Percentiles rank a stretch among this genome's conserved stretches.
These are phyloP conservation scores for Zoroaster sp. DNA, from an alignment of 53 echinoderm and acorn worm genomes.

Conservation along the genomic window DNA sequence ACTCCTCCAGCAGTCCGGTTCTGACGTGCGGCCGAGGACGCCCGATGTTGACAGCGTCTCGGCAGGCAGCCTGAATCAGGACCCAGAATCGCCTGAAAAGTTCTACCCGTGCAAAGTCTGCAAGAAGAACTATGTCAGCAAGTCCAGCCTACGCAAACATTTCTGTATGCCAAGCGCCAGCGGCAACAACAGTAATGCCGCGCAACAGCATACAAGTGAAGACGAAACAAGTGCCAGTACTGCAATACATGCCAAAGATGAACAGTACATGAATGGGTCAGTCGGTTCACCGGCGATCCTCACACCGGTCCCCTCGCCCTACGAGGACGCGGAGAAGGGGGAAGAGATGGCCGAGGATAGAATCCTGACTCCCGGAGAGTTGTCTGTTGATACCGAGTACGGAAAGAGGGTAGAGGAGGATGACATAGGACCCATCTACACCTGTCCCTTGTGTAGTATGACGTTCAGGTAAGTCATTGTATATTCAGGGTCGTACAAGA, in stretches of 20 bases:
- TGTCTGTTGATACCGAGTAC: slow-evolving; percentile 53
- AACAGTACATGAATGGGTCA: neutral
- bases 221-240: slow-evolving; percentile 5
- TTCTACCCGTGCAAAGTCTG: slow-evolving; percentile 94
- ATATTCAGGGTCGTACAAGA: no score
- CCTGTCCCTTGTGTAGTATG: slow-evolving; percentile 89
- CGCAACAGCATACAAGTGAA: neutral
- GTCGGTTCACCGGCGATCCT: slow-evolving; percentile 36
- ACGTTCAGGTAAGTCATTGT: slow-evolving; percentile 62
- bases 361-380: slow-evolving; percentile 55
- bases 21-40: neutral
- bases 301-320: slow-evolving; percentile 48
- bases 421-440: slow-evolving; percentile 56
- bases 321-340: slow-evolving; percentile 34
- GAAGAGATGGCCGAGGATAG: slow-evolving; percentile 10
- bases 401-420: slow-evolving; percentile 48
- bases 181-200: neutral
- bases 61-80: slow-evolving; percentile 64
- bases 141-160: slow-evolving; percentile 91
- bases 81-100: slow-evolving; percentile 66
- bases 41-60: slow-evolving; percentile 66
- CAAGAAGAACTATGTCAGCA: slow-evolving; percentile 79
- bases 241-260: slow-evolving; percentile 27
- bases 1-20: slow-evolving; percentile 50
- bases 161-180: slow-evolving; percentile 72